Evolutionary conservation across 2,888 invertebrate genomes (phyloP).

Genomic region (Euproctis similis): DNA sequence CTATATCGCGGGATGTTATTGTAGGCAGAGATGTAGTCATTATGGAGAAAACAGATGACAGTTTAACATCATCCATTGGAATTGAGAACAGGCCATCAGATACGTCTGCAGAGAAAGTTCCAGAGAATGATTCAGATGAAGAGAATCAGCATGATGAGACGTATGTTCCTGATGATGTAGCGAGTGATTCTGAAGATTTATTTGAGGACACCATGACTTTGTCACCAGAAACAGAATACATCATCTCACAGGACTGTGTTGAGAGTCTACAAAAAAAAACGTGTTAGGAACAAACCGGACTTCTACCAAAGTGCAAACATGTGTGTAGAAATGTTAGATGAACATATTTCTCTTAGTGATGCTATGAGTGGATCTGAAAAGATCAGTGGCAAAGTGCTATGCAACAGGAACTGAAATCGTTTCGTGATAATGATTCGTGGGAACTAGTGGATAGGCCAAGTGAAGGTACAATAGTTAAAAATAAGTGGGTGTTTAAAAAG

Average conservation of each 20-base stretch:
- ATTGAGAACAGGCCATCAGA: too few relatives aligned
- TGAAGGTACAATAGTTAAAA: not conserved
- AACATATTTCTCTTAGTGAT: too few relatives aligned
- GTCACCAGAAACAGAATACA: too few relatives aligned
- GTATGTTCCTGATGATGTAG: too few relatives aligned
- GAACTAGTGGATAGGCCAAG: not conserved
- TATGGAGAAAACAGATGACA: constrained; percentile 10
- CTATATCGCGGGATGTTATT: not conserved
- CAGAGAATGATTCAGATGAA: not conserved
- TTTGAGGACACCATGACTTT: too few relatives aligned
- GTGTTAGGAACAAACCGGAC: too few relatives aligned
- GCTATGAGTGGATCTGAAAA: constrained; percentile 2
- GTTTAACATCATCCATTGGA: not conserved
- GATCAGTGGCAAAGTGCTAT: constrained; percentile 3
- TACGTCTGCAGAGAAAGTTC: constrained; percentile 2
- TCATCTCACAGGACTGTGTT: too few relatives aligned
- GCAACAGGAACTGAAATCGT: not conserved
- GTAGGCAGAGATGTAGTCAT: constrained; percentile 11
- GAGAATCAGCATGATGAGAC: not conserved
- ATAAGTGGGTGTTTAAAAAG: constrained; percentile 6
- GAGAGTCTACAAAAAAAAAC: too few relatives aligned
- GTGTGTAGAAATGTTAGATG: too few relatives aligned
- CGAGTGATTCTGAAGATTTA: too few relatives aligned
- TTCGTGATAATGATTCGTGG: constrained; percentile 2
- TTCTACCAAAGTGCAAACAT: too few relatives aligned